These are phyloP conservation scores for Chelmon rostratus DNA, from an alignment of 2,797 vertebrate genomes.

Conservation along the genomic window DNA sequence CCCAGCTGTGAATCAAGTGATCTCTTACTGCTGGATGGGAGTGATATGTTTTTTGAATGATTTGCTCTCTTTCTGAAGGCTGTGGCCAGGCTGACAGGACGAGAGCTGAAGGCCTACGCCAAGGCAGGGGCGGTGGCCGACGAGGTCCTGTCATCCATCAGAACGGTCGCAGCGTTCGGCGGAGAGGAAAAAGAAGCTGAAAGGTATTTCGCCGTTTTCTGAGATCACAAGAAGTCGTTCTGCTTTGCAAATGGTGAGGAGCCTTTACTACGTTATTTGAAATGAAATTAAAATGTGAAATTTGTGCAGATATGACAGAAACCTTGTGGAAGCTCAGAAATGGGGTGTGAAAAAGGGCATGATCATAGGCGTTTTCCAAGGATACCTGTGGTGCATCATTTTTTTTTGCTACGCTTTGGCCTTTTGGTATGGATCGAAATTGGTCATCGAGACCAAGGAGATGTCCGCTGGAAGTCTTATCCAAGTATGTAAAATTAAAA, in stretches of 20 bases:
- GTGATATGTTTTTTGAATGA: not conserved
- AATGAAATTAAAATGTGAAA: not conserved
- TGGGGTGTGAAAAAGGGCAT: slow-evolving; percentile 88
- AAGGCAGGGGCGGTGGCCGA: slow-evolving; percentile 89
- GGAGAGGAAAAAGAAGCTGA: slow-evolving; percentile 86
- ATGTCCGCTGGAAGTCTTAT: slow-evolving; percentile 86
- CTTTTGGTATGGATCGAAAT: slow-evolving; percentile 89
- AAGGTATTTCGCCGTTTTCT: slow-evolving; percentile 70
- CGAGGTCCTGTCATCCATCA: slow-evolving; percentile 87
- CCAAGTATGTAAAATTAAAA: slow-evolving; percentile 76
- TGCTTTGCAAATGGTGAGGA: not conserved
- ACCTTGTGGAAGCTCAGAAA: slow-evolving; percentile 83
- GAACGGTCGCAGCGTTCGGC: slow-evolving; percentile 88
- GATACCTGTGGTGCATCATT: slow-evolving; percentile 88
- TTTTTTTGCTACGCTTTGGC: slow-evolving; percentile 87
- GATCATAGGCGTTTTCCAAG: slow-evolving; percentile 86
- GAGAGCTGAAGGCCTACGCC: slow-evolving; percentile 85
- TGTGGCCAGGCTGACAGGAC: slow-evolving; percentile 82
- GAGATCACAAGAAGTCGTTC: not conserved
- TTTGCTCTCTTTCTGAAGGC: slow-evolving; percentile 71
- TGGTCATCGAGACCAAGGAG: slow-evolving; percentile 87
- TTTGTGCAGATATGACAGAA: slow-evolving; percentile 85
- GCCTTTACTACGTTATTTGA: not conserved
- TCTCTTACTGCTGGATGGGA: not conserved
- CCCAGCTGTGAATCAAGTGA: not conserved